Evolutionary conservation across 2,888 invertebrate genomes (phyloP), one percentile per base, ranked within the genome.

Genomic region (Stenoptilia bipunctidactyla): DNA sequence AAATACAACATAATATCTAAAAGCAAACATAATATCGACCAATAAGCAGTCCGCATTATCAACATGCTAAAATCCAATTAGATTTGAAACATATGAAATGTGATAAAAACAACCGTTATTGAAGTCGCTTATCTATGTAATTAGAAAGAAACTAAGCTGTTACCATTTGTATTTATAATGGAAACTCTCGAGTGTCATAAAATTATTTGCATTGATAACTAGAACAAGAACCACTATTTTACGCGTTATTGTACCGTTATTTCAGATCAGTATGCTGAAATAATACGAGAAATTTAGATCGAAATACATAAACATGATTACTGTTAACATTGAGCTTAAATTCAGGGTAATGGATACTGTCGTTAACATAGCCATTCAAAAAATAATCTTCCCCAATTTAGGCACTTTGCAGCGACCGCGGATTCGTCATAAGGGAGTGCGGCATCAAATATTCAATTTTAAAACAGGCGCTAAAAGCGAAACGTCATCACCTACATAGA

Each of bases 361-460:
- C 65, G 62, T 72, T 70, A 73, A 67, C 63, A 62, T 53, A 68
- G 64, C 65, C 65, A 68, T 72, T 71, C 63, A 73, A 76, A 82
- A 77, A 74, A 79, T 77, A 66, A 75, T 73, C 71, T 61, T 53
- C 61, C 63, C 50, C 66, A 53, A 58, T 70, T 67, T 69, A 56
- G 56, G 70, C 65, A 64, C 63, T 69, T 64, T 55, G 58, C 59
- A 58, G 64, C 68, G 59, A 20, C 63, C 62, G 64, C 60, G 69
- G 66, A 80, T 75, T 80, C 74, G 73, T 79, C 76, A 75, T 75
- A 68, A 76, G 77, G 76, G 82, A 79, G 76, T 62, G 67, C 62
- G 68, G 62, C 82, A 83, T 83, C 82, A 83, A 83, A 83, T 83
- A 83, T 83, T 83, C 80, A 83, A 83, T 82, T 83, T 83, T 83